Percentiles rank a stretch among this genome's conserved stretches.
These are phyloP conservation scores for Drosophila sulfurigaster DNA, from an alignment of 1,140 invertebrate genomes.

Conservation along the genomic window DNA sequence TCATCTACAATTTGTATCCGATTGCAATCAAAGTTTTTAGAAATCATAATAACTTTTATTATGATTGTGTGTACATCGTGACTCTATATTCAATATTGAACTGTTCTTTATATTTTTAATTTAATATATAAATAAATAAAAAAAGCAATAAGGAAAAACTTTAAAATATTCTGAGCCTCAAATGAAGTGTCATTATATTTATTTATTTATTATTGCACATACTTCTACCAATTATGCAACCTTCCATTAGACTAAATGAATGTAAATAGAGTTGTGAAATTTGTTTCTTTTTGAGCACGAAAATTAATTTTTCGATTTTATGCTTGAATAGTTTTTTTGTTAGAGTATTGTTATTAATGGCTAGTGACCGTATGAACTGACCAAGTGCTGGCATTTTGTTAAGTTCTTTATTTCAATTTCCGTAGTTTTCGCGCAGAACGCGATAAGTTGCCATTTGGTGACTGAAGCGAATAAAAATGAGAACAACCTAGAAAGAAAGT, in stretches of 20 bases:
- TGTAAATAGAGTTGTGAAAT: slow-evolving; percentile 5
- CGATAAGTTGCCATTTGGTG: slow-evolving; percentile 58
- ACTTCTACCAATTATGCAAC: neutral
- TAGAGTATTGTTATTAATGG: slow-evolving; percentile 50
- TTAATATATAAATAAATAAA: no score
- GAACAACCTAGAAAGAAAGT: slow-evolving; percentile 26
- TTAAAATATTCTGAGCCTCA: no score
- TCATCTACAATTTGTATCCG: no score
- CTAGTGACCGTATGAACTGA: slow-evolving; percentile 20
- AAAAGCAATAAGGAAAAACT: neutral
- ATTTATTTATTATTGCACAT: no score
- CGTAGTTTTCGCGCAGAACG: slow-evolving; percentile 48
- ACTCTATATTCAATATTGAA: no score
- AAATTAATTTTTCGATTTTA: slow-evolving; percentile 28
- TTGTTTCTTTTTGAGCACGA: slow-evolving; percentile 18
- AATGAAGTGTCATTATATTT: no score
- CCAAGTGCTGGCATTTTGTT: slow-evolving; percentile 24
- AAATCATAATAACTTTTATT: no score
- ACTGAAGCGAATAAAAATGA: slow-evolving; percentile 32
- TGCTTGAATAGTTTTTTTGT: slow-evolving; percentile 31
- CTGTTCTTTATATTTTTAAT: no score
- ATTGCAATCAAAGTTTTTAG: no score
- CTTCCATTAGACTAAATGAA: slow-evolving; percentile 23
- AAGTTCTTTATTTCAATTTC: slow-evolving; percentile 63
- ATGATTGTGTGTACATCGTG: no score